Conservation (phyloP, 2,113 vertebrate genomes). For the Carassius carassius region DNA sequence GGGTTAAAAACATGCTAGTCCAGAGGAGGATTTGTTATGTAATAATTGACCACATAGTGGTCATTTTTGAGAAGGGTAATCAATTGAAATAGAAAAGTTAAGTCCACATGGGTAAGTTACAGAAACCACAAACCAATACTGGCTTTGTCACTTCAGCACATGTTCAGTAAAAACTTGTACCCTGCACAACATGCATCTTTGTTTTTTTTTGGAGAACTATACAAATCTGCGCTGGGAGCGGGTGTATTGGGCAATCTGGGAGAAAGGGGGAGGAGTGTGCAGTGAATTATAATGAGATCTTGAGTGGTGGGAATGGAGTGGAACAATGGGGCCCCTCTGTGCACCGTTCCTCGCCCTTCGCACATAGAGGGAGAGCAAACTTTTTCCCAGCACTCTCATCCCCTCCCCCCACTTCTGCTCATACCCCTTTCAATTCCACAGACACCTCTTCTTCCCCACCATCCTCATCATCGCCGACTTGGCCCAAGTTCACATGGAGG, state of each 20-base stretch:
- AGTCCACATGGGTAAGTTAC: background rate
- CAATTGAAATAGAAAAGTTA: background rate
- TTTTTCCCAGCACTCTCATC: conserved; percentile 61
- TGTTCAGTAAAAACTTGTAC: background rate
- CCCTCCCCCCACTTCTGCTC: background rate
- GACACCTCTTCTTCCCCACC: conserved; percentile 71
- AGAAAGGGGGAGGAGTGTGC: conserved; percentile 79
- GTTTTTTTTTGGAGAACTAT: conserved; percentile 70
- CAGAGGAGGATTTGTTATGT: conserved; percentile 27
- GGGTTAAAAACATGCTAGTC: conserved; percentile 8
- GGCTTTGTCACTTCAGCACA: conserved; percentile 8
- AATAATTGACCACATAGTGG: background rate
- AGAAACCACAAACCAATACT: background rate
- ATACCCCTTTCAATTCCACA: conserved; percentile 69
- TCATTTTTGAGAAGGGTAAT: background rate
- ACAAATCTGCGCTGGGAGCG: conserved; percentile 78
- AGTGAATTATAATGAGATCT: conserved; percentile 82
- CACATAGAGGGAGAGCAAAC: conserved; percentile 72
- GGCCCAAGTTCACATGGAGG: conserved; percentile 67
- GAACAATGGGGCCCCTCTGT: conserved; percentile 83
- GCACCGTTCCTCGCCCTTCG: conserved; percentile 80
- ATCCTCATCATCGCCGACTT: conserved; percentile 70
- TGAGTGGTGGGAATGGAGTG: conserved; percentile 79
- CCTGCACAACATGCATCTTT: conserved; percentile 68
- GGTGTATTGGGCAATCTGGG: conserved; percentile 77